phyloP scores from a whole-genome alignment of 2,888 invertebrate genomes.

The Megalurothrips usitatus region DNA sequence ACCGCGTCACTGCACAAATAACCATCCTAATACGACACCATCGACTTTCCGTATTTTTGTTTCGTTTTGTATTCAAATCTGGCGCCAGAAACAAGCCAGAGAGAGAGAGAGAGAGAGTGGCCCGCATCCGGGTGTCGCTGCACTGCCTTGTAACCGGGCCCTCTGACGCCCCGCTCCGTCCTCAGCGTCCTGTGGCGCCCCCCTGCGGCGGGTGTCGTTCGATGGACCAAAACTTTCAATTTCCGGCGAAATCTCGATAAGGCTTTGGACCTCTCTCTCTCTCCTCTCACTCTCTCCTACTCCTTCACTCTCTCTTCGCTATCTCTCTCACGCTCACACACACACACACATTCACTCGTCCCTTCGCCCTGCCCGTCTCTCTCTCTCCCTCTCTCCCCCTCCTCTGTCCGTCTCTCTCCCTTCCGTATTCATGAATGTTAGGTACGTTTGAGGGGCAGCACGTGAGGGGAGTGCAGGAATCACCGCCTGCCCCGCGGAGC shows the following conservation, averaged over 20 bases:
- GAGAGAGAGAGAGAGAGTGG: too few species aligned
- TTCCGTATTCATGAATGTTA: constrained; percentile 21
- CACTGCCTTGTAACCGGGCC: too few species aligned
- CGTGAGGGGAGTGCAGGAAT: constrained; percentile 12
- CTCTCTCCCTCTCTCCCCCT: background rate
- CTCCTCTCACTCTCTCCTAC: background rate
- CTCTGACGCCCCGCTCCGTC: too few species aligned
- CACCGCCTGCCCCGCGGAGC: too few species aligned
- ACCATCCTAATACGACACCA: too few species aligned
- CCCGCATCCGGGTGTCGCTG: too few species aligned
- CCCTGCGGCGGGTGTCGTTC: background rate
- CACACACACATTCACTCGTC: too few species aligned
- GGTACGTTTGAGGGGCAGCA: constrained; percentile 11
- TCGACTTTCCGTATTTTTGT: too few species aligned
- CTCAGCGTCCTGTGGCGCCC: background rate
- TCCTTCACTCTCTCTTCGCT: too few species aligned
- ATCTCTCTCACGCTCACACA: background rate
- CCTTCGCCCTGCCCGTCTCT: background rate
- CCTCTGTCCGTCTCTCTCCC: background rate
- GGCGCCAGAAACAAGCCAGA: too few species aligned
- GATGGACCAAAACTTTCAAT: constrained; percentile 18
- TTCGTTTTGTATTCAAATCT: too few species aligned
- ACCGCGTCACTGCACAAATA: too few species aligned
- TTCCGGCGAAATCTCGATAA: constrained; percentile 20
- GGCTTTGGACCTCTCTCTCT: background rate